phyloP scores from a whole-genome alignment of 2,797 vertebrate genomes.

The Chaetophractus vellerosus region DNA sequence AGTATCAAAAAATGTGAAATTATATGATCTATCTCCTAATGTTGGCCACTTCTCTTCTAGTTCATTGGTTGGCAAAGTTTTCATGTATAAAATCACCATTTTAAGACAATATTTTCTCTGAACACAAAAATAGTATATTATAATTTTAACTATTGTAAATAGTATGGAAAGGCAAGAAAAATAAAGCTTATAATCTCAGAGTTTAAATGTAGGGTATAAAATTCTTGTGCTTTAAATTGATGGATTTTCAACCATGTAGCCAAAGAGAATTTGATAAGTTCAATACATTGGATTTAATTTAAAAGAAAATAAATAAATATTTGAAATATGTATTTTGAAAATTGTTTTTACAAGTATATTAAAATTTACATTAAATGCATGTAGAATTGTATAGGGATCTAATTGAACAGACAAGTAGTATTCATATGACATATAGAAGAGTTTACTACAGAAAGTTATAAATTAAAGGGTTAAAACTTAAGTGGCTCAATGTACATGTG shows the following conservation, averaged over 20 bases:
- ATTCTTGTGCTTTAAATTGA: not conserved
- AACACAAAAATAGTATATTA: not conserved
- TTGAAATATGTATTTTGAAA: not conserved
- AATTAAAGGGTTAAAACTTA: not conserved
- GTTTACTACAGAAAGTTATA: not conserved
- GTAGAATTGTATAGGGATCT: not conserved
- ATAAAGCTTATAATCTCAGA: not conserved
- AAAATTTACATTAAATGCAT: not conserved
- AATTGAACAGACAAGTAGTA: not conserved
- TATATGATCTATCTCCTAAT: not conserved
- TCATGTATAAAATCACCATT: not conserved
- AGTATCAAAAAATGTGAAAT: not conserved
- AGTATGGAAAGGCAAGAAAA: not conserved
- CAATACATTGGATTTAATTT: not conserved
- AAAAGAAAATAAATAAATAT: not conserved
- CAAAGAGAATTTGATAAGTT: not conserved
- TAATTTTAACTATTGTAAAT: conserved; percentile 30
- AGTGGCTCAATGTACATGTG: not conserved
- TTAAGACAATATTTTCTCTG: not conserved
- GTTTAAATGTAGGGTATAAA: not conserved
- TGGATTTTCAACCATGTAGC: not conserved
- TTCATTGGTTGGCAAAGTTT: not conserved
- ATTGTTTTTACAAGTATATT: not conserved
- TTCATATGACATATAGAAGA: not conserved
- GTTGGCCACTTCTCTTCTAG: not conserved